Evolutionary conservation across 2,888 invertebrate species (phyloP).

Genomic region (Drosophila engyochracea): DNA sequence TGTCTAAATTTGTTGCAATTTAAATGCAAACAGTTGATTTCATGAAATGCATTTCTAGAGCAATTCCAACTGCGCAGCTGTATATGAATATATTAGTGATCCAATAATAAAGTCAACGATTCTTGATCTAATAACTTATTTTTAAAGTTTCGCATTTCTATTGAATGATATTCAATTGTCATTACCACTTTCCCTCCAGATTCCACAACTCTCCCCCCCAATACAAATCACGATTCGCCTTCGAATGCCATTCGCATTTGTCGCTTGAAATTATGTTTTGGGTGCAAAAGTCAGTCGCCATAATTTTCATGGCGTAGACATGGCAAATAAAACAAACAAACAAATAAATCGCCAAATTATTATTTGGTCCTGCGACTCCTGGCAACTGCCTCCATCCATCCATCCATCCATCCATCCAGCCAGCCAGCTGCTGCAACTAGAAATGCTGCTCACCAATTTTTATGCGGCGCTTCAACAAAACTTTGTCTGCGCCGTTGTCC

Average conservation of each 20-base stretch:
- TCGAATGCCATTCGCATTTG: conserved; percentile 46
- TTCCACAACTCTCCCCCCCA: too few species aligned
- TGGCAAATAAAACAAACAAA: conserved; percentile 73
- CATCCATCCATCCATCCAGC: background rate
- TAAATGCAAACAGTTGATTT: background rate
- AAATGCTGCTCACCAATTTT: conserved; percentile 41
- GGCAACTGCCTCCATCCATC: background rate
- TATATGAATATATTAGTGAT: background rate
- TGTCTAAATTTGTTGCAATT: background rate
- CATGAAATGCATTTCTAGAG: background rate
- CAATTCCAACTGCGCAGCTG: background rate
- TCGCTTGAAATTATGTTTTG: conserved; percentile 61
- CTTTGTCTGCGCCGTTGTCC: conserved; percentile 68
- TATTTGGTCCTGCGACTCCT: conserved; percentile 47
- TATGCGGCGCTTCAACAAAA: conserved; percentile 57
- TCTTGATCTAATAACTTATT: background rate
- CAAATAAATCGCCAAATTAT: conserved; percentile 78
- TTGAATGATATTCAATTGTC: conserved; percentile 42
- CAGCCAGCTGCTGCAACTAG: conserved; percentile 10
- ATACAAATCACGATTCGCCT: background rate
- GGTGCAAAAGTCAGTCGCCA: conserved; percentile 68
- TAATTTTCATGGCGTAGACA: conserved; percentile 74
- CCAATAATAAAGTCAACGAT: background rate
- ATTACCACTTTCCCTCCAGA: background rate
- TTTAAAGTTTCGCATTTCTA: background rate